Evolutionary conservation across 1,140 invertebrate species (phyloP).

Genomic region (Temnothorax curvispinosus): DNA sequence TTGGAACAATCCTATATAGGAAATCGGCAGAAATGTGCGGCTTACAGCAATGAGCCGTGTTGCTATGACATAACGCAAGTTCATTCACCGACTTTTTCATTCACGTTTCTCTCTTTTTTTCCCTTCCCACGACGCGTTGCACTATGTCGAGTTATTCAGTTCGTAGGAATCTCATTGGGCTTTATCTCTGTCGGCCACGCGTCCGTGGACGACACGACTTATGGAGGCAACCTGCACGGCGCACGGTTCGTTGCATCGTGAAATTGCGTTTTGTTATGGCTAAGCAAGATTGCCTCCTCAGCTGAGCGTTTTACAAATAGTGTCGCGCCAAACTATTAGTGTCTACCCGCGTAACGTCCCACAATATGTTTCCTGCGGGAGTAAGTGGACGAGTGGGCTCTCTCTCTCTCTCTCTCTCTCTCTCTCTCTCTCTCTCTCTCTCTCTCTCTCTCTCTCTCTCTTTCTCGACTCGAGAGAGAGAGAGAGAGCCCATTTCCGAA

Average conservation of each 20-base stretch:
- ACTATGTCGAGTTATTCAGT: conserved; percentile 12
- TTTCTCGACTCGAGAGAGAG: too few species aligned
- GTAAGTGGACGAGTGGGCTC: conserved; percentile 5
- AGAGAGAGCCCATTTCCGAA: background rate
- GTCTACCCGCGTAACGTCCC: background rate
- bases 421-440: background rate
- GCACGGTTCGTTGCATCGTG: conserved; percentile 69
- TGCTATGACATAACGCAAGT: conserved; percentile 9
- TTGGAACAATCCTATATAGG: background rate
- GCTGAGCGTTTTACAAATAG: conserved; percentile 28
- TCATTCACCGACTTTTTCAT: conserved; percentile 37
- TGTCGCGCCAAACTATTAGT: conserved; percentile 30
- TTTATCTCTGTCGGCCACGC: conserved; percentile 60
- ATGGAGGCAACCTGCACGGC: conserved; percentile 30
- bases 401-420: background rate
- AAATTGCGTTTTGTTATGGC: conserved; percentile 65
- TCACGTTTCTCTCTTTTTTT: conserved; percentile 22
- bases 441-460: too few species aligned
- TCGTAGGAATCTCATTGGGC: conserved; percentile 50
- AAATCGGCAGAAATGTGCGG: background rate
- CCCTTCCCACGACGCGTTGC: background rate
- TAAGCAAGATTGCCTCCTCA: conserved; percentile 21
- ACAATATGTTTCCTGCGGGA: background rate
- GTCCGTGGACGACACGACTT: conserved; percentile 39
- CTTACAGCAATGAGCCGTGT: background rate